Conservation (phyloP, 1,140 invertebrate species). For the Papilio machaon region DNA sequence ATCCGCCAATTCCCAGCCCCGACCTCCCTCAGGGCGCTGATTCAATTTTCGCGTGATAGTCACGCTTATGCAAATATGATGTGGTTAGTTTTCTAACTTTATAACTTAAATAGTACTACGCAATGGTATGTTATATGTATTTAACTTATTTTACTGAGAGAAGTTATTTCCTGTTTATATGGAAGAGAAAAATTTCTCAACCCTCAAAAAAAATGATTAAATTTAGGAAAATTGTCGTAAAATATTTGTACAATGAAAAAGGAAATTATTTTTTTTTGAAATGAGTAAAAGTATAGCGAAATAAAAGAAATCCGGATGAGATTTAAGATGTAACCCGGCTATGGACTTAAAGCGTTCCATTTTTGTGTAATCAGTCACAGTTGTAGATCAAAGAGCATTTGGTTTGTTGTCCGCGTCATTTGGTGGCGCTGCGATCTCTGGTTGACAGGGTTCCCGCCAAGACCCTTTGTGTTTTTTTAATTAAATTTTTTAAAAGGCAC, state of each 20-base stretch:
- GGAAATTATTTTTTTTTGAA: too few relatives aligned
- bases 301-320: not conserved
- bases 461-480: not conserved
- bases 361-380: conserved; percentile 5
- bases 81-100: not conserved
- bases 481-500: not conserved
- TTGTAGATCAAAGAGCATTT: conserved; percentile 17
- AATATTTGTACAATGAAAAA: too few relatives aligned
- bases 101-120: not conserved
- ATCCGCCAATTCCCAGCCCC: conserved; percentile 47
- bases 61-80: conserved; percentile 44
- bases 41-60: conserved; percentile 59
- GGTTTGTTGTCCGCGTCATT: conserved; percentile 12
- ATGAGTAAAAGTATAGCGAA: too few relatives aligned
- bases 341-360: not conserved
- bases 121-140: not conserved
- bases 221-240: too few relatives aligned
- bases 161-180: not conserved
- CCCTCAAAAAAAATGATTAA: too few relatives aligned
- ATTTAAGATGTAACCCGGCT: not conserved
- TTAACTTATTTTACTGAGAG: not conserved
- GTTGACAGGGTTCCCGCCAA: not conserved
- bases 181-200: too few relatives aligned
- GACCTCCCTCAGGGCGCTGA: conserved; percentile 43
- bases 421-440: not conserved